A percentile compares a stretch with the other conserved stretches of the same genome.
phyloP scores from a whole-genome alignment of 2,888 invertebrate species.

The Aelia acuminata region DNA sequence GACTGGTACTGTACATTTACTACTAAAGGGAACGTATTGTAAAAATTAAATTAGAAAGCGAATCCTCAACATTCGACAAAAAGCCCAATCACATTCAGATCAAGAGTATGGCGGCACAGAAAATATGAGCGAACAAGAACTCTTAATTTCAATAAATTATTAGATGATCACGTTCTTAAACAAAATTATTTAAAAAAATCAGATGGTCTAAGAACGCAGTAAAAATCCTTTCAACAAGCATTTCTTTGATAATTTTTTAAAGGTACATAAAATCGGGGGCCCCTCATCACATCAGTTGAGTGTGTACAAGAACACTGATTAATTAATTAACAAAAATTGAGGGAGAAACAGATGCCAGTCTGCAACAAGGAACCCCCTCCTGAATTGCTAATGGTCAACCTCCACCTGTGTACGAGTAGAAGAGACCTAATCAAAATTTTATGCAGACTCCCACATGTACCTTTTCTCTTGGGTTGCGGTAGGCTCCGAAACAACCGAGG shows the following conservation, averaged over 20 bases:
- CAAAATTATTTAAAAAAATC: too few species aligned
- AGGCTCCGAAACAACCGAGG: neutral
- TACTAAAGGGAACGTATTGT: too few species aligned
- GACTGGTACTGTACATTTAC: too few species aligned
- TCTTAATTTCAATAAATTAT: too few species aligned
- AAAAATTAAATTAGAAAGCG: too few species aligned
- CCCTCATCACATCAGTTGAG: constrained; percentile 21
- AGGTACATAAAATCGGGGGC: neutral
- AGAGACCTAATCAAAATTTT: constrained; percentile 1
- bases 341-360: neutral
- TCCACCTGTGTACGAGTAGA: neutral
- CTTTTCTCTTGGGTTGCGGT: neutral
- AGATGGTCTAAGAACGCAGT: neutral
- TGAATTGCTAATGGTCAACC: neutral
- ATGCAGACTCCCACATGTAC: neutral
- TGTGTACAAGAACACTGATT: neutral
- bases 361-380: neutral
- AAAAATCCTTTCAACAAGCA: neutral
- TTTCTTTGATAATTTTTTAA: neutral
- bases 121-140: too few species aligned
- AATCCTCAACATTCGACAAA: too few species aligned
- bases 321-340: neutral
- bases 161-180: too few species aligned
- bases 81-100: too few species aligned
- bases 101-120: too few species aligned